Base-by-base conservation (phyloP, 2,113 vertebrate genomes). In the Anolis carolinensis region DNA sequence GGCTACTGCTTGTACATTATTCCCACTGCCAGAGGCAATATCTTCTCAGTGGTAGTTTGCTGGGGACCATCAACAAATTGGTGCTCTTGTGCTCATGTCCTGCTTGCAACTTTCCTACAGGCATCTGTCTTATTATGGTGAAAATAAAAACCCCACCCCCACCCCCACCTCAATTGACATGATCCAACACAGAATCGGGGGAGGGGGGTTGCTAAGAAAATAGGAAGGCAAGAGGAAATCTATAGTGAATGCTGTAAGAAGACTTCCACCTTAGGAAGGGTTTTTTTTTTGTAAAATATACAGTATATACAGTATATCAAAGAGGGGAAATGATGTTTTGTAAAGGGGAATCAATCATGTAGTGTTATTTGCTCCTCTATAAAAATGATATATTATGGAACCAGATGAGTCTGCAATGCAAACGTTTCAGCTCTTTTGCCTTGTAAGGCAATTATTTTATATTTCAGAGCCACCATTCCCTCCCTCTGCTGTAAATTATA, bases 401-500 rank as follows among this genome's bases (percentile, higher is more conserved):
- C 76, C 82, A 4, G 74, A 34, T 76, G 65, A 59, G 48, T 48
- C 18, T 74, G 30, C 21, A 30, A 21, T 70, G 59, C 32, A 72
- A n/a, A 83, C 72, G 14, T 1, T 27, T 83, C 20, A 21, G n/a
- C 74, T 30, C 20, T 67, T 36, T 87, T 81, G 89, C 81, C 72
- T 84, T 82, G 34, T 70, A 68, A 89, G 70, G 36, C 8, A 83
- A 16, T 82, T 83, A 68, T 52, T 25, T 79, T 89, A 50, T 74
- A 83, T 48, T 65, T 81, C 84, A 70, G n/a, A 50, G 44, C 65
- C 55, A 59, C 71, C 84, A 91, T 77, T n/a, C 2, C 36, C 79
- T 89, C 89, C 70, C 59, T n/a, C 21, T 86, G 32, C 30, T 67
- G 32, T 87, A 86, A 93, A 89, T 88, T 62, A 91, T 6, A 80